Evolutionary conservation across 2,797 vertebrate genomes (phyloP).

Genomic region (Chlorospingus flavigularis): DNA sequence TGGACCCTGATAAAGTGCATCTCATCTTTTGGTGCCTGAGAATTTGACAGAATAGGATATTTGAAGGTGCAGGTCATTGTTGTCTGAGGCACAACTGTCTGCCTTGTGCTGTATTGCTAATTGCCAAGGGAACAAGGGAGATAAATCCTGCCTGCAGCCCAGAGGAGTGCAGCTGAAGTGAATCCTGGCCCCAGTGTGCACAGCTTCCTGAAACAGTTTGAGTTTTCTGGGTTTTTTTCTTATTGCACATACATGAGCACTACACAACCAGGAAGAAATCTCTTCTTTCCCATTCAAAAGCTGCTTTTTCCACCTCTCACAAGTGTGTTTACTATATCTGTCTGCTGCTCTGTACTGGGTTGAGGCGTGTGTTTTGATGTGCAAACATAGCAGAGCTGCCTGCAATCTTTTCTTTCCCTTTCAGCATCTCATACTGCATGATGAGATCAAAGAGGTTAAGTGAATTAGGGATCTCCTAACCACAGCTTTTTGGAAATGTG

Average conservation of each 20-base stretch:
- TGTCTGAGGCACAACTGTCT: neutral
- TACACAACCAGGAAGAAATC: neutral
- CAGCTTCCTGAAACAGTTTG: neutral
- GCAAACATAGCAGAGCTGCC: neutral
- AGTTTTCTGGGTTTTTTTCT: neutral
- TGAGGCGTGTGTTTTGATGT: neutral
- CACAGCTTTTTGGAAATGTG: neutral
- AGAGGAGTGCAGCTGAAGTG: neutral
- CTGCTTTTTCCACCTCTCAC: neutral
- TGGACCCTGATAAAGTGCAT: neutral
- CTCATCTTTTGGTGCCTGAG: neutral
- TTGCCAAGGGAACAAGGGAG: neutral
- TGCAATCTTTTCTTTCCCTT: neutral
- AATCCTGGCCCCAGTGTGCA: neutral
- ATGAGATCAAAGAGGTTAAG: slow-evolving; percentile 40
- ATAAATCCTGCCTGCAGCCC: neutral
- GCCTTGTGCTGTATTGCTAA: neutral
- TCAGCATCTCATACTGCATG: neutral
- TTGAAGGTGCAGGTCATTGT: neutral
- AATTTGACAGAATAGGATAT: neutral
- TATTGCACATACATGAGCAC: neutral
- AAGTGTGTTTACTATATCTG: neutral
- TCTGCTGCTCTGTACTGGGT: neutral
- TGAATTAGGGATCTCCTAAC: neutral
- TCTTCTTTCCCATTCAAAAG: neutral